These are phyloP conservation scores for Setipinna tenuifilis DNA, from an alignment of 2,797 vertebrate genomes.

Conservation along the genomic window DNA sequence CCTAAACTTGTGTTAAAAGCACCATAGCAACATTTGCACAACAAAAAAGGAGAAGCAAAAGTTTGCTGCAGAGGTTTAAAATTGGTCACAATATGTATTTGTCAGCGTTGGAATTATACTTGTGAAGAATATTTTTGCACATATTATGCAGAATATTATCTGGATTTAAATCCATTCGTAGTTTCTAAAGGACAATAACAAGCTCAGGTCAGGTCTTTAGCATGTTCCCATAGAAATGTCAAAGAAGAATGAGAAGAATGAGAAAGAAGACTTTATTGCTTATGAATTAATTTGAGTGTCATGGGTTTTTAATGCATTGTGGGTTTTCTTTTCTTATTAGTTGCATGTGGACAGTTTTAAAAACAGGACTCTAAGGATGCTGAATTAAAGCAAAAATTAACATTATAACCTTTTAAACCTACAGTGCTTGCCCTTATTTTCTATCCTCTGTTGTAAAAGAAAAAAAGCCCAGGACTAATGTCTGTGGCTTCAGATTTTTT, in stretches of 20 bases:
- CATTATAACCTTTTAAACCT: neutral
- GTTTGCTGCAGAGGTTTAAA: neutral
- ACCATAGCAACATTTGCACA: too few species aligned
- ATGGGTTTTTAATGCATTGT: neutral
- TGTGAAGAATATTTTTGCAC: neutral
- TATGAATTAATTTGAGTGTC: too few species aligned
- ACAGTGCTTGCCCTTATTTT: neutral
- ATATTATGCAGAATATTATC: too few species aligned
- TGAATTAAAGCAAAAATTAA: too few species aligned
- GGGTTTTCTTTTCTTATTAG: neutral
- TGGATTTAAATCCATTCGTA: neutral
- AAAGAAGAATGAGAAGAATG: too few species aligned
- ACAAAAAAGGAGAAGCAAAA: too few species aligned
- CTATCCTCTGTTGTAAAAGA: neutral
- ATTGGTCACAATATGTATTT: neutral
- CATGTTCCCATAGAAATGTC: too few species aligned
- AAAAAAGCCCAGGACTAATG: neutral
- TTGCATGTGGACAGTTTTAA: neutral
- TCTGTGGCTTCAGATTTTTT: neutral
- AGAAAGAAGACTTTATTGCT: too few species aligned
- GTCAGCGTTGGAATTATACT: neutral
- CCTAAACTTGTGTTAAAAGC: neutral
- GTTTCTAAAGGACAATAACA: too few species aligned
- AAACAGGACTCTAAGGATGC: neutral
- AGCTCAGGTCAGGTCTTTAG: too few species aligned